These are phyloP conservation scores for Coregonus suidteri DNA, from an alignment of 2,797 vertebrate species.

Conservation along the genomic window DNA sequence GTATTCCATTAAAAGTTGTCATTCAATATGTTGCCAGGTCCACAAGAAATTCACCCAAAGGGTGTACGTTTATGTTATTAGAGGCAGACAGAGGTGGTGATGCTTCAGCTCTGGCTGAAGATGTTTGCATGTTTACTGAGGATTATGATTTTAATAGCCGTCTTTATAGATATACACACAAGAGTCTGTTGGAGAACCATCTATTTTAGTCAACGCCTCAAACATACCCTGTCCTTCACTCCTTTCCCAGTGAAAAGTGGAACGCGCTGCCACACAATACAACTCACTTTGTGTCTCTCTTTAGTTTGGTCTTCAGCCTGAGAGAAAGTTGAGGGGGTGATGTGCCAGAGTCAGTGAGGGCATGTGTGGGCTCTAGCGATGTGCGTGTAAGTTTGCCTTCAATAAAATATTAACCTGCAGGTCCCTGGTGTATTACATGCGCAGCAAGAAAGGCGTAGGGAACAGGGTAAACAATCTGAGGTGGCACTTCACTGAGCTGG, in stretches of 20 bases:
- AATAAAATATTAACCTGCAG: background rate
- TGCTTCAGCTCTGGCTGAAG: conserved; percentile 28
- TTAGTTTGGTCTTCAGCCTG: background rate
- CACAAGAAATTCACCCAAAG: conserved; percentile 40
- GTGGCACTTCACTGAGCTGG: conserved; percentile 65
- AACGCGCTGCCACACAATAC: conserved; percentile 22
- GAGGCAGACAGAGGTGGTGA: background rate
- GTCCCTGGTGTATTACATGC: background rate
- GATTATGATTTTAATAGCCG: conserved; percentile 52
- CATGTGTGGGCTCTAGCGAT: conserved; percentile 9
- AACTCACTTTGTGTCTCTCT: background rate
- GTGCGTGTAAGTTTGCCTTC: conserved; percentile 38
- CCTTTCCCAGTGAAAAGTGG: conserved; percentile 28
- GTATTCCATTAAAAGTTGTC: conserved; percentile 59
- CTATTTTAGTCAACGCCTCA: conserved; percentile 44
- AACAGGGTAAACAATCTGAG: conserved; percentile 65
- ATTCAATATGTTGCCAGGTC: conserved; percentile 48
- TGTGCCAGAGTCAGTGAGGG: conserved; percentile 27
- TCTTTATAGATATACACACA: conserved; percentile 47
- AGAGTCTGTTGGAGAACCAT: conserved; percentile 51
- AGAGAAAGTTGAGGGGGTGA: background rate
- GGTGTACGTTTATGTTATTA: conserved; percentile 47
- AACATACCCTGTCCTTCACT: conserved; percentile 40
- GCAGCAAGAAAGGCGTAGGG: conserved; percentile 13
- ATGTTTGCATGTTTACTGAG: conserved; percentile 41